phyloP scores from a whole-genome alignment of 1,140 invertebrate genomes.

The Drosophila miranda region DNA sequence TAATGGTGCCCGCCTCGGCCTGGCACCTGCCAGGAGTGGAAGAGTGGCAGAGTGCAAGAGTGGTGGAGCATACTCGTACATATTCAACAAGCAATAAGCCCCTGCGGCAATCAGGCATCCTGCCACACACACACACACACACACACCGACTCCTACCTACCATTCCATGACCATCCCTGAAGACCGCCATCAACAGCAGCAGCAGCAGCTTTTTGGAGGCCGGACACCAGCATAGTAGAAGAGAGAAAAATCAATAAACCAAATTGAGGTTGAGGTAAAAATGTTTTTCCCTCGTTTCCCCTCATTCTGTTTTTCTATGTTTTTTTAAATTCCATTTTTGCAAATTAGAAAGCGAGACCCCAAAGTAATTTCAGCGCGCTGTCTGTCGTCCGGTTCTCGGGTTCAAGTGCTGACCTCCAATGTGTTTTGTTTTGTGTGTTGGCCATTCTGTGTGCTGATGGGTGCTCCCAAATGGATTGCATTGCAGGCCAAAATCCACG shows the following conservation, averaged over 20 bases:
- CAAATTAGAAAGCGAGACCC: constrained; percentile 71
- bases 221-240: constrained; percentile 21
- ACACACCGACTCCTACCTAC: not conserved
- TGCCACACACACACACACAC: constrained; percentile 14
- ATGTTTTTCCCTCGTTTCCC: constrained; percentile 21
- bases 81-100: constrained; percentile 56
- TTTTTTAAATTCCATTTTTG: constrained; percentile 63
- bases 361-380: constrained; percentile 61
- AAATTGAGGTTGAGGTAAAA: constrained; percentile 60
- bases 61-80: constrained; percentile 15
- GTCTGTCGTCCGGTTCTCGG: constrained; percentile 44
- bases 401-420: constrained; percentile 63
- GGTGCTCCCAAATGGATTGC: constrained; percentile 48
- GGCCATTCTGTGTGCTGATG: constrained; percentile 6
- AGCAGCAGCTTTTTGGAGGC: constrained; percentile 42
- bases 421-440: constrained; percentile 24
- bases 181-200: constrained; percentile 43
- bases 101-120: constrained; percentile 29
- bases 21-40: constrained; percentile 30
- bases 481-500: constrained; percentile 34
- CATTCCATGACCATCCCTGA: not conserved
- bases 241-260: constrained; percentile 63
- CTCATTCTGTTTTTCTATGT: constrained; percentile 24
- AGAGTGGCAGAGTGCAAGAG: constrained; percentile 1
- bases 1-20: constrained; percentile 34